Evolutionary conservation across 2,888 invertebrate species (phyloP), one percentile per base, ranked within the genome.

Genomic region (Thecophora atra): DNA sequence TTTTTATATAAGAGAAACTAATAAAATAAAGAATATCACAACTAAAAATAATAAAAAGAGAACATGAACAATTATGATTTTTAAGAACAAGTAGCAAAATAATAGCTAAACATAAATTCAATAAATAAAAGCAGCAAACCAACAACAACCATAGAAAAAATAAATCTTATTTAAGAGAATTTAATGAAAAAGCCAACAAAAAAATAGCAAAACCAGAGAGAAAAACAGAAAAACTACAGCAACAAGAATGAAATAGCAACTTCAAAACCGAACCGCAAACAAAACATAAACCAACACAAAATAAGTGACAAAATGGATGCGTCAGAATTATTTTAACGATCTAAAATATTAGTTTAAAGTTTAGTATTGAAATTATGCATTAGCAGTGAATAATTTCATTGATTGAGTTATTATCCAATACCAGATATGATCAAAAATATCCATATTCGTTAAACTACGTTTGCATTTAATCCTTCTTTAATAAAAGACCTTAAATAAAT

Each of bases 151-250:
- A 70, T 56, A 69, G 42, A 71, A 72, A 72, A 66, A 70, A 60
- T 62, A 74, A 75, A 74, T 69, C 63, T 74, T 73, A 73, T 70
- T 73, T 60, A 74, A 76, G 70, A 70, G 64, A 72, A 63, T 37
- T 54, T 54, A 64, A 63, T 15, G 60, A 60, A 54, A 67, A 71
- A 74, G 47, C 54, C 70, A 67, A 74, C 70, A 63, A 72, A 76
- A 75, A 73, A 74, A 71, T 72, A 74, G 72, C 58, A 71, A 72
- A 76, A 71, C 60, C 62, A 74, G 75, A 71, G 78, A 72, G 68
- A 79, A 72, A 77, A 77, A 72, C 74, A 75, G 73, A 82, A 82
- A 81, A 81, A 81, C 78, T 81, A 78, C 82, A 81, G 79, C 74
- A 75, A 76, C 74, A 75, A 76, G 30, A 37, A 37, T 26, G 69